Percentiles rank a stretch among this genome's conserved stretches.
These are phyloP conservation scores for Temnothorax unifasciatus DNA, from an alignment of 2,888 invertebrate genomes.

Conservation along the genomic window DNA sequence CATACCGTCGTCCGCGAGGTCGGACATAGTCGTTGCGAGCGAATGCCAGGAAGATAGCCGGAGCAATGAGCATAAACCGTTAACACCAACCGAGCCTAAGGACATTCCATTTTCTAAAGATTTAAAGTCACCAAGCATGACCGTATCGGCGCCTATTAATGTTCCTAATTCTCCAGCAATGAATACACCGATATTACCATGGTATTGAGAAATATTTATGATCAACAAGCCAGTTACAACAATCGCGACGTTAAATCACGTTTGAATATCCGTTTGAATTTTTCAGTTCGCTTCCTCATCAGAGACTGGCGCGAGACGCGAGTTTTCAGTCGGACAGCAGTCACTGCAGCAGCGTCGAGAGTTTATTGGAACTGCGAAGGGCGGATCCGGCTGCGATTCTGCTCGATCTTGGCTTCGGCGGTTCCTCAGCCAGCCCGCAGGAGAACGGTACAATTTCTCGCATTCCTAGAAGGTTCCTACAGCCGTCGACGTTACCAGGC, in stretches of 20 bases:
- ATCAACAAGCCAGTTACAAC: not conserved
- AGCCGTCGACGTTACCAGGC: slow-evolving; percentile 93
- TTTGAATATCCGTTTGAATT: not conserved
- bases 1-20: slow-evolving; percentile 86
- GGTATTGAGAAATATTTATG: slow-evolving; percentile 69
- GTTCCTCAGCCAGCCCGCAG: slow-evolving; percentile 89
- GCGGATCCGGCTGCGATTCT: slow-evolving; percentile 96
- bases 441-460: slow-evolving; percentile 88
- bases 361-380: slow-evolving; percentile 93
- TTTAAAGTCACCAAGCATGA: slow-evolving; percentile 80
- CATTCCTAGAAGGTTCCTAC: slow-evolving; percentile 94
- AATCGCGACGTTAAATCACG: not conserved
- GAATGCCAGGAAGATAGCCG: slow-evolving; percentile 58
- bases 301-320: slow-evolving; percentile 82
- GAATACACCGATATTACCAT: slow-evolving; percentile 75
- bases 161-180: slow-evolving; percentile 81
- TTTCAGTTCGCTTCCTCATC: slow-evolving; percentile 77
- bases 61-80: slow-evolving; percentile 24
- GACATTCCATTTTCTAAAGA: slow-evolving; percentile 68
- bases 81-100: slow-evolving; percentile 67
- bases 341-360: slow-evolving; percentile 93
- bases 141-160: slow-evolving; percentile 80
- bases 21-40: slow-evolving; percentile 64
- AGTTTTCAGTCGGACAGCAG: slow-evolving; percentile 87
- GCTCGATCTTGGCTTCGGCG: slow-evolving; percentile 93